Evolutionary conservation across 2,113 vertebrate species (phyloP).

Genomic region (Vireo altiloquus): DNA sequence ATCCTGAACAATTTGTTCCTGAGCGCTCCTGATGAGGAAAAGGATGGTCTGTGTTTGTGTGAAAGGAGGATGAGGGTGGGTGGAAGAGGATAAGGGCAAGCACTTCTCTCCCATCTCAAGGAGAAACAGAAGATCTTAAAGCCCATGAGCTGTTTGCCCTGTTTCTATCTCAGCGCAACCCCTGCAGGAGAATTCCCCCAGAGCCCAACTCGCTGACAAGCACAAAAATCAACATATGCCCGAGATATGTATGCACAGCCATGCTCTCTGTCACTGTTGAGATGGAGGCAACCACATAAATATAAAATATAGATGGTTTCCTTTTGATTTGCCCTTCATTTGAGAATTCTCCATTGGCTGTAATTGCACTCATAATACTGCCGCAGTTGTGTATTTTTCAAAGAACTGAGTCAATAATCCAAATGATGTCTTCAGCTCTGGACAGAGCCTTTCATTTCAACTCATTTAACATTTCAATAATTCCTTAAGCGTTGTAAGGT

Average conservation of each 20-base stretch:
- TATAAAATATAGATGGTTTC: conserved; percentile 19
- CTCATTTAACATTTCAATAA: conserved; percentile 5
- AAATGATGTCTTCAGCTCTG: neutral
- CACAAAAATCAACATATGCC: conserved; percentile 54
- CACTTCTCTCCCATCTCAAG: neutral
- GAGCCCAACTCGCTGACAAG: conserved; percentile 36
- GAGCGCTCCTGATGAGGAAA: conserved; percentile 55
- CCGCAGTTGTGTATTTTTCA: neutral
- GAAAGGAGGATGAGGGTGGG: conserved; percentile 30
- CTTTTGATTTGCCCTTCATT: conserved; percentile 25
- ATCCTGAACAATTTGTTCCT: conserved; percentile 71
- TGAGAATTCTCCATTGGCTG: neutral
- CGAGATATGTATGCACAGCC: conserved; percentile 45
- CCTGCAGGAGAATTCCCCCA: conserved; percentile 39
- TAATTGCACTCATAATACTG: neutral
- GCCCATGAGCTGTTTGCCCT: conserved; percentile 25
- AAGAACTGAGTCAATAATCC: conserved; percentile 14
- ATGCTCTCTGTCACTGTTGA: neutral
- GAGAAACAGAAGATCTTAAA: conserved; percentile 31
- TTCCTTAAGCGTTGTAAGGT: neutral
- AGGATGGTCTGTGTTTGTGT: conserved; percentile 27
- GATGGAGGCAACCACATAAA: conserved; percentile 44
- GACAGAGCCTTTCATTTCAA: neutral
- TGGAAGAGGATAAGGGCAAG: conserved; percentile 12
- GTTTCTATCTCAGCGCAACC: conserved; percentile 10